Evolutionary conservation across 2,797 vertebrate species (phyloP).

Genomic region (Columba guinea): DNA sequence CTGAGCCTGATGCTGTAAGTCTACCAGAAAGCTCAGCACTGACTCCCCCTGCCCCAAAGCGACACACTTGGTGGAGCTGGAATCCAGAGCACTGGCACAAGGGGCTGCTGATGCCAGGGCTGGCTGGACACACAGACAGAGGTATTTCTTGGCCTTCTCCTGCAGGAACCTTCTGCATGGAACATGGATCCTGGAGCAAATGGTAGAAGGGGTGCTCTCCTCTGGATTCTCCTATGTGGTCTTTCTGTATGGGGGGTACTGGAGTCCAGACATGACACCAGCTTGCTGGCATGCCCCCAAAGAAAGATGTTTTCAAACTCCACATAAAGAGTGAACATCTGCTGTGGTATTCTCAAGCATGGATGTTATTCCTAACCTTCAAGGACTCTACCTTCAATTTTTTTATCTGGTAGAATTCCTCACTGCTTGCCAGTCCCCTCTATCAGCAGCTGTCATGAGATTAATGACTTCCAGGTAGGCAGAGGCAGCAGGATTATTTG

Average conservation of each 20-base stretch:
- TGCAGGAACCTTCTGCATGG: not conserved
- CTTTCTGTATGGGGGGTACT: not conserved
- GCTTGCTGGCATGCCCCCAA: not conserved
- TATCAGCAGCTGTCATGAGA: not conserved
- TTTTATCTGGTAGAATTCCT: not conserved
- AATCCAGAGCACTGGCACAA: not conserved
- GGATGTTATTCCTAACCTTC: not conserved
- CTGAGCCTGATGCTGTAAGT: not conserved
- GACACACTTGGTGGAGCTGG: not conserved
- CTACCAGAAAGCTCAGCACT: not conserved
- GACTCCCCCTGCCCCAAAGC: fast-evolving
- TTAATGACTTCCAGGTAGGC: not conserved
- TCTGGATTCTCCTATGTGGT: not conserved
- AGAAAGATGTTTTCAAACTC: not conserved
- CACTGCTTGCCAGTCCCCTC: not conserved
- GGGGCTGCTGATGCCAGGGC: not conserved
- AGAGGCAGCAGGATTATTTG: not conserved
- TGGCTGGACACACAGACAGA: not conserved
- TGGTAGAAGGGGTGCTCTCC: fast-evolving
- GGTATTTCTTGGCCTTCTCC: not conserved
- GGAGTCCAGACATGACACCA: not conserved
- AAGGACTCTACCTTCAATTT: not conserved
- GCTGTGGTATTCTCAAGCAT: not conserved
- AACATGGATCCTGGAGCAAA: not conserved
- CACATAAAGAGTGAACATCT: not conserved